These are phyloP conservation scores for Takifugu rubripes DNA, from an alignment of 2,797 vertebrate species.

Conservation along the genomic window DNA sequence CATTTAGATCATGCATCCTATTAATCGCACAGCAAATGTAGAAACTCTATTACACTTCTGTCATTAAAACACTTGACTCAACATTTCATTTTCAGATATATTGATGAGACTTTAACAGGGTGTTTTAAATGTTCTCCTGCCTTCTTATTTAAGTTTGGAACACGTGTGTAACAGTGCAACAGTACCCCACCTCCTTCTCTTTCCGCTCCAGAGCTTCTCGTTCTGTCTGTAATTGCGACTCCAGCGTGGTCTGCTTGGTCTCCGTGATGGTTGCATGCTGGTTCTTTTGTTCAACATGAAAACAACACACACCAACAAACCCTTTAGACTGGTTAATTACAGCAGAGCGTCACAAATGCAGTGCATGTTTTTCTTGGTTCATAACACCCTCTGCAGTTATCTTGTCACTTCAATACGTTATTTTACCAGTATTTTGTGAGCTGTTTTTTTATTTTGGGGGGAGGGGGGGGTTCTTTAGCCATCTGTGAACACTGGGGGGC, in stretches of 20 bases:
- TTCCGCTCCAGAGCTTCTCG: constrained; percentile 95
- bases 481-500: constrained; percentile 52
- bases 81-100: too few species aligned
- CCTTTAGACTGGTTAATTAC: constrained; percentile 23
- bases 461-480: constrained; percentile 17
- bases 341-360: background rate
- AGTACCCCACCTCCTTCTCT: constrained; percentile 87
- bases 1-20: background rate
- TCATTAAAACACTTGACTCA: too few species aligned
- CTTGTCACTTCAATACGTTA: background rate
- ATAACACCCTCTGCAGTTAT: background rate
- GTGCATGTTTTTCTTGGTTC: background rate
- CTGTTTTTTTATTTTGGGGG: constrained; percentile 6
- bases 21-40: background rate
- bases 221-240: constrained; percentile 91
- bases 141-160: too few species aligned
- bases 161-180: background rate
- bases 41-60: background rate
- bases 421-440: constrained; percentile 2
- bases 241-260: constrained; percentile 80
- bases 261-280: constrained; percentile 76
- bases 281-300: constrained; percentile 84
- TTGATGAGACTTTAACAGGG: too few species aligned
- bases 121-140: too few species aligned
- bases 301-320: constrained; percentile 36